phyloP scores from a whole-genome alignment of 2,113 vertebrate species.

The Nothocercus nigrocapillus region DNA sequence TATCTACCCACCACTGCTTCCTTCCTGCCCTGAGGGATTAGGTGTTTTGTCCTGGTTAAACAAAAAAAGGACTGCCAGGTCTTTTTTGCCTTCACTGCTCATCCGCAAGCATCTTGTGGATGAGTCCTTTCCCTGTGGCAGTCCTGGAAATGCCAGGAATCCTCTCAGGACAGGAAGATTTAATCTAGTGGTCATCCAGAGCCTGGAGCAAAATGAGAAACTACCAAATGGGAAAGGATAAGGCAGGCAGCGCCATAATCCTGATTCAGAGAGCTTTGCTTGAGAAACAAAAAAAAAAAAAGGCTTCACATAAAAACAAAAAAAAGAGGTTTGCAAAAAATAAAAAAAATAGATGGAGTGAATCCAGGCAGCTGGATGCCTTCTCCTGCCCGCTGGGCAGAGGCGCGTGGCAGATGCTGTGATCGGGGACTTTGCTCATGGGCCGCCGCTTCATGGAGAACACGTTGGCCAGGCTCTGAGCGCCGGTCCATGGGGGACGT shows the following conservation, averaged over 20 bases:
- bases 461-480: rapidly evolving
- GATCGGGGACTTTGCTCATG: neutral
- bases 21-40: too few relatives aligned
- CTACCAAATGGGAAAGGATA: neutral
- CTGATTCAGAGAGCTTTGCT: neutral
- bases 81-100: neutral
- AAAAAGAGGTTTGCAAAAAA: neutral
- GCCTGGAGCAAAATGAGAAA: neutral
- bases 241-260: rapidly evolving
- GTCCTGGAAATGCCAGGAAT: neutral
- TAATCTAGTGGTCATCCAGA: neutral
- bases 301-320: neutral
- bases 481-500: neutral
- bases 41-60: neutral
- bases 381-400: neutral
- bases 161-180: neutral
- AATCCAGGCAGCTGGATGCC: neutral
- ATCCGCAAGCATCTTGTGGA: rapidly evolving
- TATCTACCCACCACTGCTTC: neutral
- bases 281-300: neutral
- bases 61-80: neutral
- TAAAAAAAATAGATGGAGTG: neutral
- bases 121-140: neutral
- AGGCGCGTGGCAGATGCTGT: neutral
- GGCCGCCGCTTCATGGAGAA: neutral